Conservation (phyloP, 2,113 vertebrate genomes). For the Bubo bubo region DNA sequence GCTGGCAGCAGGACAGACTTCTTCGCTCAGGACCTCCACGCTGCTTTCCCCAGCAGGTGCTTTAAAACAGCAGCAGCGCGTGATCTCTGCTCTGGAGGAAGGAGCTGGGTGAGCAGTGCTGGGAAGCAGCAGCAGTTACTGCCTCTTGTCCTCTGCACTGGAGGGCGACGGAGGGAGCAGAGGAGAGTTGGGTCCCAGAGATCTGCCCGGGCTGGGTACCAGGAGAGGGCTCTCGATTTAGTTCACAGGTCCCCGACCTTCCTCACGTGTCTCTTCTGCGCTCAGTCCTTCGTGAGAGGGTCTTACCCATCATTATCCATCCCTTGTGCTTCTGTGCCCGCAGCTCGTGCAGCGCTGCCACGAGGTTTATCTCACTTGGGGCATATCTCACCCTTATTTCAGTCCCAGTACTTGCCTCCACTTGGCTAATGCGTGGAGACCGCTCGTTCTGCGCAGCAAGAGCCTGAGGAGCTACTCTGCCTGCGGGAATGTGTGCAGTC, state of each 20-base stretch:
- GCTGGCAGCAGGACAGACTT: not conserved
- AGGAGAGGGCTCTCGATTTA: not conserved
- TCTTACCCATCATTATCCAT: fast-evolving
- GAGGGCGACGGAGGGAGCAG: not conserved
- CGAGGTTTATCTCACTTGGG: not conserved
- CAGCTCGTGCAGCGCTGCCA: not conserved
- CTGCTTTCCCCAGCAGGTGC: not conserved
- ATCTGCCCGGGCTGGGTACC: not conserved
- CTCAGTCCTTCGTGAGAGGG: not conserved
- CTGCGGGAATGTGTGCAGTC: not conserved
- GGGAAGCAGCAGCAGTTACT: not conserved
- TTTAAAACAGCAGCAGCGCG: not conserved
- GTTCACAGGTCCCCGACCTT: not conserved
- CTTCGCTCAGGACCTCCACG: not conserved
- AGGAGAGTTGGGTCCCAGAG: not conserved
- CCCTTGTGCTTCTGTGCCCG: fast-evolving
- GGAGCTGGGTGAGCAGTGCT: not conserved
- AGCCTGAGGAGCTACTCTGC: not conserved
- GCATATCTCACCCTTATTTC: not conserved
- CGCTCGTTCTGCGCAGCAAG: fast-evolving
- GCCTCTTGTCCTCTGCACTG: not conserved
- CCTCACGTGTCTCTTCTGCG: fast-evolving
- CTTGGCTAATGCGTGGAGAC: fast-evolving
- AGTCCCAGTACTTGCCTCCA: not conserved
- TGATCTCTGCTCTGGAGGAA: not conserved